These are phyloP conservation scores for Nymphicus hollandicus DNA, from an alignment of 2,113 vertebrate species.

Conservation along the genomic window DNA sequence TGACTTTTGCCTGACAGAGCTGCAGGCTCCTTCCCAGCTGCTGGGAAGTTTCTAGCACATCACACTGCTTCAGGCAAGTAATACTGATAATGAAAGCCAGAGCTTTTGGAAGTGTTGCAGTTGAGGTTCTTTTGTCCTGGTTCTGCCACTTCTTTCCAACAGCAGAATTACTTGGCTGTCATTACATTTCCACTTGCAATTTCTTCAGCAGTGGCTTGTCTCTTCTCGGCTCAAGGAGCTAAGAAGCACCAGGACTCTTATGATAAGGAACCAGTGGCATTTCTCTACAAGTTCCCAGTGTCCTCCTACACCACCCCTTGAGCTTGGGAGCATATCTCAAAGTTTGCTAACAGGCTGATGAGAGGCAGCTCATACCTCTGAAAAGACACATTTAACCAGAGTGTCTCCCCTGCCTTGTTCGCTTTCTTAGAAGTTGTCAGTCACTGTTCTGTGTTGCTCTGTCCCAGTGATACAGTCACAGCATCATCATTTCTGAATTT, in stretches of 20 bases:
- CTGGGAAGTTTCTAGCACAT: background rate
- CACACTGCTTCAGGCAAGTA: background rate
- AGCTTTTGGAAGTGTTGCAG: background rate
- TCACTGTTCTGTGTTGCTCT: background rate
- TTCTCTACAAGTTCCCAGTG: background rate
- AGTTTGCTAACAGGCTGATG: accelerated
- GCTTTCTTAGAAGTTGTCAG: background rate
- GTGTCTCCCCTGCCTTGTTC: background rate
- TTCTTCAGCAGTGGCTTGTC: background rate
- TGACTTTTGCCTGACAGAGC: background rate
- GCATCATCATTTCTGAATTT: background rate
- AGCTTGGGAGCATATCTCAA: background rate
- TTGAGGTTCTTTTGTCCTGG: background rate
- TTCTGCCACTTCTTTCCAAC: background rate
- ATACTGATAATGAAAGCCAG: background rate
- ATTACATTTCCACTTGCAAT: background rate
- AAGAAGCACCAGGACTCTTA: background rate
- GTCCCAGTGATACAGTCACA: background rate
- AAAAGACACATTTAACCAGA: background rate
- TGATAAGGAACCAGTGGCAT: background rate
- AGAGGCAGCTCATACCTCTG: background rate
- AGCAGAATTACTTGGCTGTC: background rate
- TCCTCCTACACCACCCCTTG: background rate
- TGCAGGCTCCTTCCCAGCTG: background rate
- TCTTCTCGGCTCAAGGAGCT: background rate